Percentiles rank a stretch among this genome's conserved stretches.
phyloP scores from a whole-genome alignment of 2,797 vertebrate species.

The Echiichthys vipera region DNA sequence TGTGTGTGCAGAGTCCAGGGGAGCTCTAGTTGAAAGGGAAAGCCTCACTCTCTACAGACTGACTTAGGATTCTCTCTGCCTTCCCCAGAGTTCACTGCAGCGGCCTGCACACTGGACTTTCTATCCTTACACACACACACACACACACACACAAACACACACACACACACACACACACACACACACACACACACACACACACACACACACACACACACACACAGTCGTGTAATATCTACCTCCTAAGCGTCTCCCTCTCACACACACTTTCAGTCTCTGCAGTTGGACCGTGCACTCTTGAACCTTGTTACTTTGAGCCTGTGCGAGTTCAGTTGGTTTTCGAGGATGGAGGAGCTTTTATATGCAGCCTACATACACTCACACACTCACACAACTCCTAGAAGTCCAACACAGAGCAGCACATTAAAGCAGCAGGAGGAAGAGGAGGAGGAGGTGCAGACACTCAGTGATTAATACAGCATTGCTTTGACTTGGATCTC shows the following conservation, averaged over 20 bases:
- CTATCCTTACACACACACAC: conserved; percentile 30
- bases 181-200: conserved; percentile 27
- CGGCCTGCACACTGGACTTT: conserved; percentile 58
- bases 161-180: conserved; percentile 36
- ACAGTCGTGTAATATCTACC: conserved; percentile 48
- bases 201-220: conserved; percentile 26
- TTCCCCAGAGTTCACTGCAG: conserved; percentile 75
- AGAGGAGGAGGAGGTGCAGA: conserved; percentile 21
- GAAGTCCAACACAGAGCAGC: conserved; percentile 42
- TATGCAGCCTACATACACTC: conserved; percentile 46
- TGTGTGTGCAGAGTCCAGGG: conserved; percentile 59
- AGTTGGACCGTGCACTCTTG: conserved; percentile 67
- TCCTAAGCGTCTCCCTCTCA: conserved; percentile 56
- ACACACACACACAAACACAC: conserved; percentile 27
- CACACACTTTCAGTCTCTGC: conserved; percentile 58
- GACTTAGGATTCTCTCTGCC: conserved; percentile 74
- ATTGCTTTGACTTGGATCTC: conserved; percentile 11
- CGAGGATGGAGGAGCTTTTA: conserved; percentile 59
- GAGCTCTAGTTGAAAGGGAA: conserved; percentile 79
- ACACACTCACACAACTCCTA: conserved; percentile 46
- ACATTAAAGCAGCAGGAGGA: conserved; percentile 37
- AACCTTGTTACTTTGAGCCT: conserved; percentile 70
- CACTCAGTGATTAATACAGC: conserved; percentile 29
- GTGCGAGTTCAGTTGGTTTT: conserved; percentile 63
- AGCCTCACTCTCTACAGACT: conserved; percentile 72